Evolutionary conservation across 2,113 vertebrate species (phyloP), one percentile per base, ranked within the genome.

Genomic region (Camelus dromedarius): DNA sequence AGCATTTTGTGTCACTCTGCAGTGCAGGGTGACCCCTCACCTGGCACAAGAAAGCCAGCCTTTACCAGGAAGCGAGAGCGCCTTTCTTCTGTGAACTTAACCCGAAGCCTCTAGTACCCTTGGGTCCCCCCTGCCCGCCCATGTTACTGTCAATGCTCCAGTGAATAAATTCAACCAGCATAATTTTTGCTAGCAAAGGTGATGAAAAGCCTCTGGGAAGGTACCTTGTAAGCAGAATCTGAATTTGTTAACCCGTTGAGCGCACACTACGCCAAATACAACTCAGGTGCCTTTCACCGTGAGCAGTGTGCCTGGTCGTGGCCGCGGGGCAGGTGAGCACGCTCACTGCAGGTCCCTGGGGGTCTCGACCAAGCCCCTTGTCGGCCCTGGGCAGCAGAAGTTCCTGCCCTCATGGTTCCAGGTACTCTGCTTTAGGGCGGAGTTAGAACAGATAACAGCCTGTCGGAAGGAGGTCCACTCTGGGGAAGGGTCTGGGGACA

Each of bases 281-380:
- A 42, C 38, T 42, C 38, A 42, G 38, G 38, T 42, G 38, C 38
- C 38, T 42, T 42, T 42, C 38, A 42, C 38, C 38, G 38, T 4
- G 38, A 42, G 38, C 38, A 42, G 38, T 42, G 1, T 3, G 1
- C 8, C 2, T 79, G 18, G 42, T 60, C n/a, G 38, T 85, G 42
- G 48, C 18, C n/a, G 19, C 3, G 0, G 30, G 38, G 12, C 0
- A 0, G 58, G 4, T n/a, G 9, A 28, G 15, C 6, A 3, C 16
- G 22, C 28, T n/a, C 15, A 9, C 54, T 22, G 28, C 6, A 2
- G 1, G 16, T 72, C 54, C 18, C 50, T 50, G 18, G 56, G 3
- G 28, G 16, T 46, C 50, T 67, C 5, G 26, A 26, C 22, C 16
- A 9, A 80, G 77, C 42, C 6, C n/a, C 56, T 80, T 64, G 3